phyloP scores from a whole-genome alignment of 2,797 vertebrate genomes.

The Acanthurus lineatus region DNA sequence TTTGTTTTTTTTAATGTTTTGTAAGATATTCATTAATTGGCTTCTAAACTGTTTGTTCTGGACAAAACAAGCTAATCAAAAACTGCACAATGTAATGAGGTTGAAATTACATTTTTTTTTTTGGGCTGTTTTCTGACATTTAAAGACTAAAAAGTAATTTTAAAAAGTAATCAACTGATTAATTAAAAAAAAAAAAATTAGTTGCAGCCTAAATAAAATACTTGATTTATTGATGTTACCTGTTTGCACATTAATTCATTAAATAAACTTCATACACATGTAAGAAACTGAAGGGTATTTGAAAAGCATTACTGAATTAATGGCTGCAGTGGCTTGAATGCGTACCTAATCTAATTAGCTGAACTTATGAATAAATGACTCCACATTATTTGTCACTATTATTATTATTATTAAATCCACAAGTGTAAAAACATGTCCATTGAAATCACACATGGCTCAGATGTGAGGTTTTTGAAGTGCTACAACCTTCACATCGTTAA shows the following conservation, averaged over 20 bases:
- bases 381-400: background rate
- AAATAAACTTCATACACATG: background rate
- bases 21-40: background rate
- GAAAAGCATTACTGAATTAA: background rate
- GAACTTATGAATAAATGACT: background rate
- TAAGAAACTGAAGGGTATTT: background rate
- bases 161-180: background rate
- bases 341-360: background rate
- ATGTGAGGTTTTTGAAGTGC: constrained; percentile 17
- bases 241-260: background rate
- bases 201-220: background rate
- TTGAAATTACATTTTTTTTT: too few relatives aligned
- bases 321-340: too few relatives aligned
- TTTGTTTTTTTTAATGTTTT: background rate
- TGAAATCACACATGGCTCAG: background rate
- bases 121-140: too few relatives aligned
- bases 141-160: too few relatives aligned
- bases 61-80: background rate
- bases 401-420: background rate
- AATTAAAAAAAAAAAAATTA: background rate
- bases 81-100: too few relatives aligned
- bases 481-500: constrained; percentile 4
- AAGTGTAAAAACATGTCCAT: background rate
- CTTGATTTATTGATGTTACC: background rate
- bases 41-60: background rate